phyloP scores from a whole-genome alignment of 2,888 invertebrate species.

The Brenthis hecate region DNA sequence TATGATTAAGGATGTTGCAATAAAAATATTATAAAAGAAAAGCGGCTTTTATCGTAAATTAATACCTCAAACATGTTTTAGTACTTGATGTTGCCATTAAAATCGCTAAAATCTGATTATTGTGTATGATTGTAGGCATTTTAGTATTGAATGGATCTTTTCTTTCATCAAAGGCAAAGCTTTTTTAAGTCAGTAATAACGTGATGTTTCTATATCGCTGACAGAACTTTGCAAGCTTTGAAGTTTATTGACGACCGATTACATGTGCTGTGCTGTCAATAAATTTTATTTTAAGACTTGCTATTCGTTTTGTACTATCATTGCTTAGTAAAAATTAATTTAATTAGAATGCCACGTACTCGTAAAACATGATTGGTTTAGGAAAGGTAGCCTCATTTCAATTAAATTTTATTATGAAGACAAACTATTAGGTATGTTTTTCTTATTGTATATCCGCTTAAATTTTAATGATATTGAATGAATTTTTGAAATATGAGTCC shows the following conservation, averaged over 20 bases:
- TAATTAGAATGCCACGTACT: background rate
- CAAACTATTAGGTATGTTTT: no score
- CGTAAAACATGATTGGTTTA: background rate
- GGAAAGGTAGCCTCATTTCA: background rate
- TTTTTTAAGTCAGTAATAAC: slow-evolving; percentile 2
- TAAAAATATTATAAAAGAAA: no score
- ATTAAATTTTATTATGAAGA: no score
- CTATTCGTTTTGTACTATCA: background rate
- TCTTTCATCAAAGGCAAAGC: background rate
- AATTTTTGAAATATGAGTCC: no score
- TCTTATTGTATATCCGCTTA: no score
- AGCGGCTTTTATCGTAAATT: no score
- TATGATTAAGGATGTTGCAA: no score
- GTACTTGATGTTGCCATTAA: background rate
- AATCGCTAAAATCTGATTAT: background rate
- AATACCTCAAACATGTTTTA: no score
- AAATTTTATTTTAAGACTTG: slow-evolving; percentile 5
- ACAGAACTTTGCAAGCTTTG: slow-evolving; percentile 6
- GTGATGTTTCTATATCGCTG: slow-evolving; percentile 1
- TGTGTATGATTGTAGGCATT: background rate
- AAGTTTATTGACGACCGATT: slow-evolving; percentile 4
- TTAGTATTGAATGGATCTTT: background rate
- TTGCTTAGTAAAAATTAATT: background rate
- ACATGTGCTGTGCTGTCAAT: background rate
- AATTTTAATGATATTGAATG: no score